These are phyloP conservation scores for Ptilodon capucinus DNA, from an alignment of 2,888 invertebrate species.

Conservation along the genomic window DNA sequence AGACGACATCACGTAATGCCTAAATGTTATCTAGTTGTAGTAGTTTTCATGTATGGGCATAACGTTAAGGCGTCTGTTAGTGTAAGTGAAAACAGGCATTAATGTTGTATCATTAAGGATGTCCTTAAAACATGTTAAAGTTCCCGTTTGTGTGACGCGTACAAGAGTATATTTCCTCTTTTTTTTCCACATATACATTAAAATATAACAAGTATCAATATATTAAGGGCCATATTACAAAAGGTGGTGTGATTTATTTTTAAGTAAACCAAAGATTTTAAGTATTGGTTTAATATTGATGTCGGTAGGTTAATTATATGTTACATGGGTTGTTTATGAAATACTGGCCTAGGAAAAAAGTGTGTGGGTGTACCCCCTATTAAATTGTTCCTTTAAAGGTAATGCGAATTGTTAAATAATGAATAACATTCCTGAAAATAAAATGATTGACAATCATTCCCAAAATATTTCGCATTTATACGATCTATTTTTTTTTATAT, in stretches of 20 bases:
- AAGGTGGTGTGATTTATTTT: conserved; percentile 41
- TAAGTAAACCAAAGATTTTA: conserved; percentile 60
- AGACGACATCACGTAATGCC: no score
- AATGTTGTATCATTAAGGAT: background rate
- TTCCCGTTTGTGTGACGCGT: no score
- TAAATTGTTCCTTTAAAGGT: background rate
- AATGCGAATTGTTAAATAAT: no score
- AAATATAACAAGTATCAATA: conserved; percentile 1
- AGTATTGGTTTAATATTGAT: conserved; percentile 41
- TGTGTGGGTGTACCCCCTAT: background rate
- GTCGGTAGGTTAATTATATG: conserved; percentile 16
- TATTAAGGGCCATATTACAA: conserved; percentile 32
- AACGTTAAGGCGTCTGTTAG: no score
- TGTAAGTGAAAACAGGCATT: no score
- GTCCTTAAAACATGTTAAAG: no score
- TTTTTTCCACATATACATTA: conserved; percentile 5
- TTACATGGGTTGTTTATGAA: conserved; percentile 7
- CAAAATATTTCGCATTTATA: conserved; percentile 30
- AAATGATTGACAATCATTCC: conserved; percentile 28
- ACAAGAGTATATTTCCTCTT: no score
- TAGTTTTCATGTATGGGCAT: no score
- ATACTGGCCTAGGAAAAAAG: conserved; percentile 8
- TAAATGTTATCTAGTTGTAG: no score
- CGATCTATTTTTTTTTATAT: conserved; percentile 6
- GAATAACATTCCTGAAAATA: conserved; percentile 29